Evolutionary conservation across 2,888 invertebrate genomes (phyloP).

Genomic region (Phania funesta): DNA sequence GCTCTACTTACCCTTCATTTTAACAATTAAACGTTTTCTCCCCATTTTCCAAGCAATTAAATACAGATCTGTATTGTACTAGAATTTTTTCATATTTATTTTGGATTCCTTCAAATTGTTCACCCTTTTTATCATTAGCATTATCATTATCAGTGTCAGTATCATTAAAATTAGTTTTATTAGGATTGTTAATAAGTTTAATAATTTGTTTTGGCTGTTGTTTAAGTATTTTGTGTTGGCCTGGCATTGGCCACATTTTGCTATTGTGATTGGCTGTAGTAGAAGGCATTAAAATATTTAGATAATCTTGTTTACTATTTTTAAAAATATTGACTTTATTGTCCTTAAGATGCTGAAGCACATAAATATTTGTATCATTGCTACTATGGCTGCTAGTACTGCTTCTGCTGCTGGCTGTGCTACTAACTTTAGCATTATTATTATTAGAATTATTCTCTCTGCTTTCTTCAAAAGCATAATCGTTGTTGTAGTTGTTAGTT

Average conservation of each 20-base stretch:
- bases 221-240: constrained; percentile 36
- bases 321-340: constrained; percentile 13
- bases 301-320: constrained; percentile 1
- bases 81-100: constrained; percentile 80
- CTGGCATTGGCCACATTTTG: constrained; percentile 44
- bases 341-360: constrained; percentile 17
- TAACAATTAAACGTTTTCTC: not conserved
- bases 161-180: constrained; percentile 68
- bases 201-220: constrained; percentile 64
- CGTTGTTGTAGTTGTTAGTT: constrained; percentile 21
- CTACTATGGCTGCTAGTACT: not conserved
- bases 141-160: constrained; percentile 66
- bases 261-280: constrained; percentile 41
- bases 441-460: not conserved
- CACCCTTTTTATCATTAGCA: constrained; percentile 66
- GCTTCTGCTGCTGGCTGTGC: not conserved
- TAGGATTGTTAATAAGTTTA: constrained; percentile 68
- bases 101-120: constrained; percentile 68
- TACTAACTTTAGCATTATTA: not conserved
- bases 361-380: constrained; percentile 11
- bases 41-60: constrained; percentile 69
- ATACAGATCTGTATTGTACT: constrained; percentile 80
- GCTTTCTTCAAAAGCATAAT: not conserved
- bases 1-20: constrained; percentile 2
- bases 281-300: constrained; percentile 17